A percentile compares a stretch with the other conserved stretches of the same genome.
These are phyloP conservation scores for Neria commutata DNA, from an alignment of 2,888 invertebrate genomes.

Conservation along the genomic window DNA sequence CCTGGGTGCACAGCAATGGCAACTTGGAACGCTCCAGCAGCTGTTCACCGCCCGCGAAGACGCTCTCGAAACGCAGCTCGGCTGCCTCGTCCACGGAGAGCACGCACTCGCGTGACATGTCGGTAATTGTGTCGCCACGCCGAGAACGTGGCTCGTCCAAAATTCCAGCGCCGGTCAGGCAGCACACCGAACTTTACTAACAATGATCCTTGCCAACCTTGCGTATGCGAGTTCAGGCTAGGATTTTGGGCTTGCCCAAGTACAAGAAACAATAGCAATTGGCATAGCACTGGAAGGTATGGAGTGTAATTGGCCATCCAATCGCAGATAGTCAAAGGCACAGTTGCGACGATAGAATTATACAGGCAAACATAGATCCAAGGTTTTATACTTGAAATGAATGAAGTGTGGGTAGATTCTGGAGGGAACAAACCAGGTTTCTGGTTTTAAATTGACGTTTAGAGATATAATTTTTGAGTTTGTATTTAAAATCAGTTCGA, in stretches of 20 bases:
- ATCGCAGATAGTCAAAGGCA: no score
- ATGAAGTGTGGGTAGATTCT: no score
- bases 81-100: slow-evolving; percentile 60
- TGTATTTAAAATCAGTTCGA: no score
- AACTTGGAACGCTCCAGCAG: slow-evolving; percentile 69
- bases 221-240: slow-evolving; percentile 35
- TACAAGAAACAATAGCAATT: not conserved
- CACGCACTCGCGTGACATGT: slow-evolving; percentile 50
- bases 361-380: no score
- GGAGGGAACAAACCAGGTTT: no score
- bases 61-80: slow-evolving; percentile 57
- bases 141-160: slow-evolving; percentile 58
- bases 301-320: no score
- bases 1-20: slow-evolving; percentile 76
- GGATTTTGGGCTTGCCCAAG: slow-evolving; percentile 6
- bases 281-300: not conserved
- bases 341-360: no score
- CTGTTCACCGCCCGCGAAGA: slow-evolving; percentile 60
- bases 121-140: slow-evolving; percentile 51
- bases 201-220: slow-evolving; percentile 42
- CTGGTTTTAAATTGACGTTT: no score
- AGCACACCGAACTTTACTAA: slow-evolving; percentile 60
- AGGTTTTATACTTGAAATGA: no score
- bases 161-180: slow-evolving; percentile 61
- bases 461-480: no score